Percentiles rank a stretch among this genome's conserved stretches.
Conservation (phyloP, 2,888 invertebrate species). For the Cordilura impudica region DNA sequence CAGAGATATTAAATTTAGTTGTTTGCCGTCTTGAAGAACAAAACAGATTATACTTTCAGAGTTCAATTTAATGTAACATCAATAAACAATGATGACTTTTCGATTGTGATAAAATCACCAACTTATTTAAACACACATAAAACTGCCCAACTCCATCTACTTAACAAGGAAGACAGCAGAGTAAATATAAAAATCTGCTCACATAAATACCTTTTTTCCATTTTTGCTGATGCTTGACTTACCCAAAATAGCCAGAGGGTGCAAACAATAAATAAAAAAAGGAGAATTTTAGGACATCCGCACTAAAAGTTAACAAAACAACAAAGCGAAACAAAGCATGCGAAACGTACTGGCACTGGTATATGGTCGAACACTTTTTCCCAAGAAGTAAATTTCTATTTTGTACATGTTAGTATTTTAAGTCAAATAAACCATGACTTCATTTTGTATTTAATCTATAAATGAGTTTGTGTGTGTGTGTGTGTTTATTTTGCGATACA, state of each 20-base stretch:
- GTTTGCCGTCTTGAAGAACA: neutral
- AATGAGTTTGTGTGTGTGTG: neutral
- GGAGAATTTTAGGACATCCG: conserved; percentile 2
- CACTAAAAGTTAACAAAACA: conserved; percentile 21
- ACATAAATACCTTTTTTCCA: conserved; percentile 31
- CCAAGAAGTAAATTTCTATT: neutral
- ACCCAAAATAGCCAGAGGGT: conserved; percentile 28
- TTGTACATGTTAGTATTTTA: conserved; percentile 3
- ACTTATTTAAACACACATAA: conserved; percentile 31
- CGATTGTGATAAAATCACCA: conserved; percentile 54
- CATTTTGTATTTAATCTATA: neutral
- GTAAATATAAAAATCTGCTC: conserved; percentile 33
- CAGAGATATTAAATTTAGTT: neutral
- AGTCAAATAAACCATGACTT: neutral
- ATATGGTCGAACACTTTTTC: neutral
- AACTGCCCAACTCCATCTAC: neutral
- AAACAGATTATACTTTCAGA: conserved; percentile 34
- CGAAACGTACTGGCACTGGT: neutral
- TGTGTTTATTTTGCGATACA: neutral
- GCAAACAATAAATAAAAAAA: conserved; percentile 13
- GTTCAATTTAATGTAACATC: conserved; percentile 50
- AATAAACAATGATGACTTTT: conserved; percentile 58
- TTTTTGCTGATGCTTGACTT: conserved; percentile 41
- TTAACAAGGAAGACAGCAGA: conserved; percentile 5
- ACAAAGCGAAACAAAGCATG: conserved; percentile 17